Evolutionary conservation across 2,113 vertebrate species (phyloP).

Genomic region (Tringa solitaria): DNA sequence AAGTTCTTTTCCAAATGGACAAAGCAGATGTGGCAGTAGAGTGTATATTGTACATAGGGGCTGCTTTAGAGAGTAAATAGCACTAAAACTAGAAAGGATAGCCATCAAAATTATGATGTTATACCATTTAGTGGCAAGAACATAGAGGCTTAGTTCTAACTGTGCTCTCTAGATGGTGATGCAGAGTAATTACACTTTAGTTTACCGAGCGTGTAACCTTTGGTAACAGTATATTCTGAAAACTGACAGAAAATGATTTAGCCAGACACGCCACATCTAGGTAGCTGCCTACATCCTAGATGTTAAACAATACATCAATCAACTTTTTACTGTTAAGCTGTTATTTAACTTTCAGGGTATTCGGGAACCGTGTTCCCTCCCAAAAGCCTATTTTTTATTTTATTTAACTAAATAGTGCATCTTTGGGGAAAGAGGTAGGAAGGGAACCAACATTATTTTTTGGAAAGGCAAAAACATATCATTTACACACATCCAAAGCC

Average conservation of each 20-base stretch:
- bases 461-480: neutral
- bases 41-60: neutral
- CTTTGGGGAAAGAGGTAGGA: neutral
- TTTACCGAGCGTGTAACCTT: neutral
- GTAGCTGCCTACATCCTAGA: neutral
- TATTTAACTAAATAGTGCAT: neutral
- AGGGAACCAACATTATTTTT: neutral
- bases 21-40: neutral
- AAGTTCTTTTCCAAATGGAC: neutral
- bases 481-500: neutral
- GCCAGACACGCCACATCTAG: neutral
- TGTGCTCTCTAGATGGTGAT: conserved; percentile 12
- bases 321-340: neutral
- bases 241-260: conserved; percentile 3
- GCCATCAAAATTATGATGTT: neutral
- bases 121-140: neutral
- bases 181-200: conserved; percentile 17
- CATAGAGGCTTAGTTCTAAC: neutral
- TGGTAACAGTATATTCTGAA: neutral
- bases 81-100: neutral
- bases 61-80: neutral
- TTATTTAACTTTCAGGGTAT: neutral
- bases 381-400: neutral
- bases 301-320: neutral
- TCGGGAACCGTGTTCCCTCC: neutral